Evolutionary conservation across 2,888 invertebrate genomes (phyloP), one percentile per base, ranked within the genome.

Genomic region (Neuroscelio doddi): DNA sequence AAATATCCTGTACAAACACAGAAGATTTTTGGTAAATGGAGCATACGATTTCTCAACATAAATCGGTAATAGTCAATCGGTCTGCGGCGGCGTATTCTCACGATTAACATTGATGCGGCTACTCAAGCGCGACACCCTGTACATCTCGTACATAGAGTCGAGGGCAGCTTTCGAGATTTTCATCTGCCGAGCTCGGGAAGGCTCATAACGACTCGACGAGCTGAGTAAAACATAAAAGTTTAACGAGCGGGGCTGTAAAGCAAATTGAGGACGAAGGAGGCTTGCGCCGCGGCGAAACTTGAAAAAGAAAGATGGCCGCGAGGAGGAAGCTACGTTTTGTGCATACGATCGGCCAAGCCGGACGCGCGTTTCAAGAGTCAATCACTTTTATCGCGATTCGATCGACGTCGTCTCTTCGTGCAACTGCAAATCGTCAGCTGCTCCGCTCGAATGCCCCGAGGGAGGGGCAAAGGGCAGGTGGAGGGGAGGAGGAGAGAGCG

Each of bases 241-340:
- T 80, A 79, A 81, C 77, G 77, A 80, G 77, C 75, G 70, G 70
- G 65, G 75, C 71, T 75, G 75, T 72, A 65, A 74, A 73, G 72
- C 76, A 80, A 80, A 79, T 81, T 80, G 79, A 79, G 75, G 70
- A 76, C 67, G 73, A 64, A 72, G 65, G 57, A 58, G 58, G 65
- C 68, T 53, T 59, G 64, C 55, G 49, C 46, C 61, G 29, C 41
- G 34, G 16, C 44, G 21, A 29, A 8, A 9, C 15, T 12, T 51
- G 26, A 46, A 53, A 36, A 46, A 52, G 30, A 17, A 8, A 46
- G 49, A 45, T 34, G 49, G 41, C 39, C 16, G 42, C 24, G 29
- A 39, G 44, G n/a, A 34, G 57, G 45, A 49, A 57, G 30, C 49
- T 24, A 42, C 55, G 49, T 56, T 61, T 58, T 46, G 17, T 44